Base-by-base conservation (phyloP, 2,797 vertebrate genomes). In the Neopelma chrysocephalum region DNA sequence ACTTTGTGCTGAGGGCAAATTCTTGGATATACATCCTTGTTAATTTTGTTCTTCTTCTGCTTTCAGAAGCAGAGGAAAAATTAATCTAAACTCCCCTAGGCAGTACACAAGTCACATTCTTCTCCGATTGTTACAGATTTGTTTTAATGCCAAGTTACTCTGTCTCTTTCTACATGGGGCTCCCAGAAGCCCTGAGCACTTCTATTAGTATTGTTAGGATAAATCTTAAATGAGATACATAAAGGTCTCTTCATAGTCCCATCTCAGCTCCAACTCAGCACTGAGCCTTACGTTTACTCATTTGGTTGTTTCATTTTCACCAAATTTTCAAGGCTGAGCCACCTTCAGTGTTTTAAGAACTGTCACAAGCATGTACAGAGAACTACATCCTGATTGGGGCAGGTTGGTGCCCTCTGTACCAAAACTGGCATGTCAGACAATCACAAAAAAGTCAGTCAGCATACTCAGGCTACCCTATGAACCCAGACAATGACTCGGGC, bases 61-160 rank as follows among this genome's bases (percentile, higher is more conserved):
- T 71, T 60, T 65, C 92, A 89, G 71, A 85, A 95, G 69, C 65
- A 79, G 50, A 82, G 32, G 27, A 14, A 89, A 90, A 91, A 79
- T 0, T 1, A 87, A 85, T 81, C 45, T 80, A 31, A 53, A 11
- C 22, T 83, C 34, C 54, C 40, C 11, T 0, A 2, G 43, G 82
- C 64, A 89, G 32, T 27, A 71, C 25, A 72, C 3, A 53, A 79
- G n/a, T 43, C 60, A 71, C 19, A 40, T 11, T 61, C 27, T 38
- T 29, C 32, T 82, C 48, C 32, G 27, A 19, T 64, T 82, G 26
- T 70, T 57, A 82, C 14, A 53, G 23, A 60, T 89, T 36, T 89
- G 62, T 20, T 82, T 89, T 47, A 80, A 54, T 71, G 65, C 27
- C 65, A 88, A 27, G 27, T 91, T 89, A 64, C 80, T 66, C 73